Evolutionary conservation across 2,888 invertebrate genomes (phyloP).

Genomic region (Orthosia incerta): DNA sequence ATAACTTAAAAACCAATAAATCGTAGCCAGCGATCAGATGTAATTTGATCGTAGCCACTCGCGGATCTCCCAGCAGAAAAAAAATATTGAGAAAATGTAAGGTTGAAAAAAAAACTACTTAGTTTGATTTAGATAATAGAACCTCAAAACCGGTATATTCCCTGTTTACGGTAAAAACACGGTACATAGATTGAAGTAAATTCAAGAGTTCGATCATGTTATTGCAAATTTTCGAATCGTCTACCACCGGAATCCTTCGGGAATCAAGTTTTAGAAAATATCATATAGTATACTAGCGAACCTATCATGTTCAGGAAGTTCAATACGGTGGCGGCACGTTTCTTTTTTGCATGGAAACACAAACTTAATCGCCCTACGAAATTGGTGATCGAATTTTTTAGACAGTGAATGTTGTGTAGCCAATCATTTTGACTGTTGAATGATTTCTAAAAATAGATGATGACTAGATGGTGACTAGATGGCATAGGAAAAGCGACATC

Average conservation of each 20-base stretch:
- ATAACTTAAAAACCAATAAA: conserved; percentile 4
- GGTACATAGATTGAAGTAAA: neutral
- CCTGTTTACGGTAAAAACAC: neutral
- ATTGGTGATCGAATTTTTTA: neutral
- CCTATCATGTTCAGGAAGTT: neutral
- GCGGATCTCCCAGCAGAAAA: neutral
- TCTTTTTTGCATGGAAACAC: neutral
- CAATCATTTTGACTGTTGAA: neutral
- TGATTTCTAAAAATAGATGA: neutral
- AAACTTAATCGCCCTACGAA: neutral
- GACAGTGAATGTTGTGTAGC: neutral
- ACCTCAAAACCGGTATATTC: neutral
- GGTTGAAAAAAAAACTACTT: neutral
- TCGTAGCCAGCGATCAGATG: neutral
- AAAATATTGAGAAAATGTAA: neutral
- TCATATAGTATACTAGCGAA: too few relatives aligned
- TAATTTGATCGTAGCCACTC: neutral
- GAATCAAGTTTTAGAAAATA: neutral
- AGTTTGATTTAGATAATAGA: neutral
- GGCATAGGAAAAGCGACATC: too few relatives aligned
- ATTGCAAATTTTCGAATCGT: neutral
- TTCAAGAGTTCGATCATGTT: conserved; percentile 13
- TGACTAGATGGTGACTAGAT: too few relatives aligned
- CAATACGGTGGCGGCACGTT: neutral
- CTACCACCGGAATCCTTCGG: neutral